A percentile compares a stretch with the other conserved stretches of the same genome.
Evolutionary conservation across 2,888 invertebrate species (phyloP).

Genomic region (Saturnia pavonia): DNA sequence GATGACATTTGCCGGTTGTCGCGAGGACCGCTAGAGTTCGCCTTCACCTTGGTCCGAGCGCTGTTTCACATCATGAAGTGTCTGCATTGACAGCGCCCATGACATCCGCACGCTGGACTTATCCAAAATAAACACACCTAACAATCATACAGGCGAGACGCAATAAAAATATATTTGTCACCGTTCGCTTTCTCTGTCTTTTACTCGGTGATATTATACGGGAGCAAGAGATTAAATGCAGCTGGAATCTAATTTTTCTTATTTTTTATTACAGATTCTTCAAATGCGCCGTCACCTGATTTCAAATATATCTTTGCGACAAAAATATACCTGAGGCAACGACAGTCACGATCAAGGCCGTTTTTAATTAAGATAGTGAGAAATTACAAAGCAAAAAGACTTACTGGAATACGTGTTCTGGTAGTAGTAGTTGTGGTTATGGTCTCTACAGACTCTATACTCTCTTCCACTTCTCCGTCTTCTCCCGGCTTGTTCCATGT

Average conservation of each 20-base stretch:
- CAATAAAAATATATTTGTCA: slow-evolving; percentile 60
- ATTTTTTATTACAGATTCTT: slow-evolving; percentile 25
- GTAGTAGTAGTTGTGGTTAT: slow-evolving; percentile 66
- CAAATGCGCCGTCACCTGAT: slow-evolving; percentile 21
- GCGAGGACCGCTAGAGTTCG: slow-evolving; percentile 50
- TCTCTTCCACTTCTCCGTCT: slow-evolving; percentile 53
- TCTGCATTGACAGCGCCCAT: slow-evolving; percentile 69
- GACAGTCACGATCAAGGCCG: slow-evolving; percentile 55
- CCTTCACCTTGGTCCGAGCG: slow-evolving; percentile 74
- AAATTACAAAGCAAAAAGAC: slow-evolving; percentile 31
- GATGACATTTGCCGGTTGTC: slow-evolving; percentile 62
- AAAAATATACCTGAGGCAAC: slow-evolving; percentile 50
- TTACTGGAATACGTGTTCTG: slow-evolving; percentile 59
- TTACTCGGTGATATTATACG: slow-evolving; percentile 35
- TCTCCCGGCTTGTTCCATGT: slow-evolving; percentile 61
- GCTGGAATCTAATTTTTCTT: slow-evolving; percentile 34
- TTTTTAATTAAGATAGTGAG: slow-evolving; percentile 9
- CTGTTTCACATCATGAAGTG: slow-evolving; percentile 68
- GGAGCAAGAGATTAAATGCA: slow-evolving; percentile 40
- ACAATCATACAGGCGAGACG: slow-evolving; percentile 59
- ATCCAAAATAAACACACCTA: slow-evolving; percentile 69
- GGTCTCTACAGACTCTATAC: slow-evolving; percentile 67
- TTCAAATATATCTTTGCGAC: slow-evolving; percentile 48
- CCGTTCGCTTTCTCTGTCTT: slow-evolving; percentile 41
- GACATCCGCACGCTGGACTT: slow-evolving; percentile 59